phyloP scores from a whole-genome alignment of 2,888 invertebrate species.

The Ectemnius lituratus region DNA sequence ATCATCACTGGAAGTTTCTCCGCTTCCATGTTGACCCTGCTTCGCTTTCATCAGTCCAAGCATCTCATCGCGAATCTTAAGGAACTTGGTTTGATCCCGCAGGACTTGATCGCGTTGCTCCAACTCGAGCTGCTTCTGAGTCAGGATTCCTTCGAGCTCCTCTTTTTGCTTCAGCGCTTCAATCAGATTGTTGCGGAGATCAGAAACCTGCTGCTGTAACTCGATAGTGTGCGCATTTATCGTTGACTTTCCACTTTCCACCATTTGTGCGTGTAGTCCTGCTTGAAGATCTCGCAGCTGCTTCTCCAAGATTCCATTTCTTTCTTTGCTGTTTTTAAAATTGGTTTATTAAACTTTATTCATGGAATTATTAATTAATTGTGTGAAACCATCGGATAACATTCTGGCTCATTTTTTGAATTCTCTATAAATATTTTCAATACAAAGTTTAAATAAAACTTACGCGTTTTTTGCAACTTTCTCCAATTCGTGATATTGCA shows the following conservation, averaged over 20 bases:
- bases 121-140: conserved; percentile 81
- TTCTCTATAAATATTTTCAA: background rate
- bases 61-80: conserved; percentile 82
- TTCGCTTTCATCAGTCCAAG: conserved; percentile 82
- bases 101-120: conserved; percentile 82
- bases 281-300: conserved; percentile 59
- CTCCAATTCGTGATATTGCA: conserved; percentile 55
- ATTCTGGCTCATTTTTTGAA: too few relatives aligned
- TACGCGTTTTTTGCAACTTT: conserved; percentile 57
- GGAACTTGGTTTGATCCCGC: conserved; percentile 82
- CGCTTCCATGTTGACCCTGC: conserved; percentile 75
- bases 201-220: conserved; percentile 77
- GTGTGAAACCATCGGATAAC: too few relatives aligned
- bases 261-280: conserved; percentile 52
- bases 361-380: too few relatives aligned
- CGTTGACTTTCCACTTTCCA: conserved; percentile 56
- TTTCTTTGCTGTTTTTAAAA: conserved; percentile 57
- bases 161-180: conserved; percentile 79
- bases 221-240: conserved; percentile 57
- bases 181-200: conserved; percentile 78
- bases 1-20: conserved; percentile 37
- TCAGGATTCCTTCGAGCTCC: conserved; percentile 78
- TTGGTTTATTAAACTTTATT: background rate
- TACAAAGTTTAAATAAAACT: conserved; percentile 22
- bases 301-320: conserved; percentile 55